phyloP scores from a whole-genome alignment of 2,797 vertebrate genomes.

The Pteropus rufus region DNA sequence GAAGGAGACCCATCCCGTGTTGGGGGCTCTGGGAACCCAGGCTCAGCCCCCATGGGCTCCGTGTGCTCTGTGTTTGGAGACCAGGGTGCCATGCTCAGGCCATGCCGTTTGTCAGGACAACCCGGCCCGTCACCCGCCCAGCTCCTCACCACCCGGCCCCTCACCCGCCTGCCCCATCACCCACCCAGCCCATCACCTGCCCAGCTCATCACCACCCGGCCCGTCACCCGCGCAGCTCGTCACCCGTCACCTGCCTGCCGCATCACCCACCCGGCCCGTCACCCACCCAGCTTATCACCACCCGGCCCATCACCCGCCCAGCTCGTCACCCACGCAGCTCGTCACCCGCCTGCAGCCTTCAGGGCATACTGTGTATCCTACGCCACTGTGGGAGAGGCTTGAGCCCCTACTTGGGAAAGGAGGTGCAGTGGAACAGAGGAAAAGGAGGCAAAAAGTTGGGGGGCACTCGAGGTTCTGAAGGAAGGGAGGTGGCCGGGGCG shows the following conservation, averaged over 20 bases:
- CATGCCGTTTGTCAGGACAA: not conserved
- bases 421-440: not conserved
- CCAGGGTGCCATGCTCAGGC: no score
- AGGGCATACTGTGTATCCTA: rapidly evolving
- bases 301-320: no score
- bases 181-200: not conserved
- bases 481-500: rapidly evolving
- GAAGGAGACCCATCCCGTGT: no score
- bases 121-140: not conserved
- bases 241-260: no score
- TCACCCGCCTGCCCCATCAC: no score
- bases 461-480: not conserved
- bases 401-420: not conserved
- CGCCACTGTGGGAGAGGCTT: rapidly evolving
- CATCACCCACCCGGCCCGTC: no score
- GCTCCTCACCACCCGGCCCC: no score
- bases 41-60: not conserved
- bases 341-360: not conserved
- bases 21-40: not conserved
- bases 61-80: rapidly evolving
- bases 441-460: not conserved
- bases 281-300: not conserved
- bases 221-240: no score
- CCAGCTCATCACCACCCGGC: no score
- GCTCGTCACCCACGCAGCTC: not conserved